Base-by-base conservation (phyloP, 2,888 invertebrate species). In the Rhamphomyia laevipes region DNA sequence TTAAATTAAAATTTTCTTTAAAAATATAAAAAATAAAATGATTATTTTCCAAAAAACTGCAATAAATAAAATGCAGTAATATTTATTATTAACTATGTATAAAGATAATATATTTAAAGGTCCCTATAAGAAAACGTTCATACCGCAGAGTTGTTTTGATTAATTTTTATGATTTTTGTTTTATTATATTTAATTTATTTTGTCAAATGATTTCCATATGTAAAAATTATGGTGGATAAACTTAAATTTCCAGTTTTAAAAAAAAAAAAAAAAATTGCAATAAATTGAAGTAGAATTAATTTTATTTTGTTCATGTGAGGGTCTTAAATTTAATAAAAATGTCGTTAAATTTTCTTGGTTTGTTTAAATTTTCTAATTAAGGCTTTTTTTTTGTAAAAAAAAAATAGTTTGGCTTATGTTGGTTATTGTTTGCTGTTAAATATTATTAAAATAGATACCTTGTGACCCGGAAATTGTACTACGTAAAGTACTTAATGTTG, bases 401-500 rank as follows among this genome's bases (percentile, higher is more conserved):
- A 27, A 27, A 27, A 27, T 27, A 7, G 4, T 27, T 27, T 27
- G 23, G 23, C 9, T 27, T 27, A 27, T 27, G 23, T 27, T 21
- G 21, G 23, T 27, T 27, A 27, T 27, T 27, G 5, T 44, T 35
- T 45, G 15, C 16, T 45, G 10, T 12, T 3, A 30, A 30, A 35
- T 35, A 13, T 33, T 13, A 35, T n/a, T n/a, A 35, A 35, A 13
- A 13, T 35, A n/a, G n/a, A 35, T n/a, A 70, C 70, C 70, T 70
- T 70, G 70, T 51, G 57, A 56, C 23, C 52, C 53, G 50, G 61
- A 55, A 58, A 63, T 58, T 59, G 61, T 60, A 60, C 59, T 62
- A 51, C 65, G 65, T 53, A 67, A 56, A 57, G 66, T 61, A 65
- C 64, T 63, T 61, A 67, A 59, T 57, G 68, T 65, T 58, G 67